Conservation (phyloP, 2,113 vertebrate genomes). For the Uropsilus gracilis region DNA sequence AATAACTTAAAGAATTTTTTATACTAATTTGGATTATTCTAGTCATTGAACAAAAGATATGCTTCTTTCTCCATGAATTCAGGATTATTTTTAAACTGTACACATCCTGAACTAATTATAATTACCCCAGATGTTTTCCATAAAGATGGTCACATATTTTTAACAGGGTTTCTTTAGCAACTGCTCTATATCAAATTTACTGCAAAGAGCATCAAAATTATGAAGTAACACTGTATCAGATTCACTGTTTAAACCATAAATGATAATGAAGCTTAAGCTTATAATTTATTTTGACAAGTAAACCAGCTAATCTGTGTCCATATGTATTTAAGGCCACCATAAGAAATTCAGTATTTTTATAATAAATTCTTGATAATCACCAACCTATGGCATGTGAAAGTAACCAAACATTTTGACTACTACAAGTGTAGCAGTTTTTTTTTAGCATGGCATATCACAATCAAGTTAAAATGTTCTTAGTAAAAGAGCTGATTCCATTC, state of each 20-base stretch:
- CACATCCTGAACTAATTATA: slow-evolving; percentile 89
- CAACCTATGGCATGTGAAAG: slow-evolving; percentile 31
- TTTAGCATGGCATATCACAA: not conserved
- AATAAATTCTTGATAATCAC: slow-evolving; percentile 82
- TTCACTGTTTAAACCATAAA: slow-evolving; percentile 83
- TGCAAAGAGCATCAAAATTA: slow-evolving; percentile 86
- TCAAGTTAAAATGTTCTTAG: not conserved
- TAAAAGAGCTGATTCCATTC: not conserved
- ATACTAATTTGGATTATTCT: slow-evolving; percentile 80
- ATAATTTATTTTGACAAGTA: slow-evolving; percentile 88
- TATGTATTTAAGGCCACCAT: slow-evolving; percentile 81
- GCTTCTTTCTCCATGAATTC: slow-evolving; percentile 82
- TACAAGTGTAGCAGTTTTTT: slow-evolving; percentile 7
- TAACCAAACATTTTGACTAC: slow-evolving; percentile 20
- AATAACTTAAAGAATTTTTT: slow-evolving; percentile 82
- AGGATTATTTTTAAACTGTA: slow-evolving; percentile 83
- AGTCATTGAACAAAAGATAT: slow-evolving; percentile 80
- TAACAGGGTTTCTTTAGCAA: slow-evolving; percentile 86
- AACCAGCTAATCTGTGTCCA: slow-evolving; percentile 82
- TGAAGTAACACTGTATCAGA: slow-evolving; percentile 86
- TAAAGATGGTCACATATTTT: slow-evolving; percentile 87
- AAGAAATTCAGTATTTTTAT: slow-evolving; percentile 84
- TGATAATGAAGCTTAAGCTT: slow-evolving; percentile 88
- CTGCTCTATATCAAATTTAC: slow-evolving; percentile 89
- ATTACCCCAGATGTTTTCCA: slow-evolving; percentile 89